Conservation (phyloP, 2,797 vertebrate genomes). For the Diceros bicornis region DNA sequence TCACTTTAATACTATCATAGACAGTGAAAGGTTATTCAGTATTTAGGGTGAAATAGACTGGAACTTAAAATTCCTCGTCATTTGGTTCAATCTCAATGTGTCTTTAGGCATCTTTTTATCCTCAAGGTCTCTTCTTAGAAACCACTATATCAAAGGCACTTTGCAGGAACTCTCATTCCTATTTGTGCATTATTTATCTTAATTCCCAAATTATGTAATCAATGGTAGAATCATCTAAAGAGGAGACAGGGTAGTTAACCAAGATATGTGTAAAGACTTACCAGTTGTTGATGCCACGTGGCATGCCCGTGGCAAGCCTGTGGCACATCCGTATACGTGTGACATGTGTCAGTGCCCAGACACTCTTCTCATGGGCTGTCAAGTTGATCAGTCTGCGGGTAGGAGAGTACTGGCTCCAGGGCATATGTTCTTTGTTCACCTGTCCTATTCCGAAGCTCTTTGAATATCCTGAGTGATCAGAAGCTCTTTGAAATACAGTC, state of each 20-base stretch:
- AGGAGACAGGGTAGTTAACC: not conserved
- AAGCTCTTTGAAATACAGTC: constrained; percentile 56
- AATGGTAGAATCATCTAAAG: not conserved
- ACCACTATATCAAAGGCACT: not conserved
- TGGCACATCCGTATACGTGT: not conserved
- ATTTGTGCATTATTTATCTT: not conserved
- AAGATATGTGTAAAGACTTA: not conserved
- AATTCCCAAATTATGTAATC: constrained; percentile 8
- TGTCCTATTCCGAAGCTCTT: not conserved
- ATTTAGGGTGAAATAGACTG: not conserved
- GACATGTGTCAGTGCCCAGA: not conserved
- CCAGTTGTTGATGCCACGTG: not conserved
- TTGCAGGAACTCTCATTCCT: not conserved
- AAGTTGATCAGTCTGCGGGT: too few species aligned
- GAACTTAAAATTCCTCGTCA: not conserved
- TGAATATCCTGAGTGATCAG: not conserved
- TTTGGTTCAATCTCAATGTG: not conserved
- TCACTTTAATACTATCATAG: not conserved
- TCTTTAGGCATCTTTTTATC: not conserved
- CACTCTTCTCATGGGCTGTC: not conserved
- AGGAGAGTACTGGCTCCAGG: not conserved
- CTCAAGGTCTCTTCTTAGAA: not conserved
- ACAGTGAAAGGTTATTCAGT: not conserved
- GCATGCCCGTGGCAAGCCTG: not conserved
- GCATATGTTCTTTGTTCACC: not conserved